phyloP scores from a whole-genome alignment of 1,140 invertebrate species.

The Belonocnema kinseyi region DNA sequence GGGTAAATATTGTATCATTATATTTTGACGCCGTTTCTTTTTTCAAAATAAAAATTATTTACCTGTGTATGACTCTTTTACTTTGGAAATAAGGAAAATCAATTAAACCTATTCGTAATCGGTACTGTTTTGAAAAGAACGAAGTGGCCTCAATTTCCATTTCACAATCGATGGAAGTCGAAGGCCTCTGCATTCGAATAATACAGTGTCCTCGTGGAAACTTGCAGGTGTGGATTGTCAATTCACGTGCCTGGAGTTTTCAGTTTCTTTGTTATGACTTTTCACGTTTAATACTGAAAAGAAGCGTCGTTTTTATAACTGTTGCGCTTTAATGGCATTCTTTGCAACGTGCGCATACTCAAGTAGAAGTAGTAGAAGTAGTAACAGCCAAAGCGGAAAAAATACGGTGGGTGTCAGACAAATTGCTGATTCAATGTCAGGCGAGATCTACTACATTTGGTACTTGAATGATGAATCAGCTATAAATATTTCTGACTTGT shows the following conservation, averaged over 20 bases:
- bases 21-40: too few species aligned
- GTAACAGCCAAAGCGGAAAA: background rate
- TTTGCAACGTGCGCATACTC: background rate
- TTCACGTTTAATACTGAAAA: background rate
- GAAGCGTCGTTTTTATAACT: background rate
- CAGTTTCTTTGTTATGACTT: background rate
- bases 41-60: too few species aligned
- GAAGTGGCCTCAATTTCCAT: slow-evolving; percentile 10
- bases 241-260: slow-evolving; percentile 24
- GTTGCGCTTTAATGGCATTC: background rate
- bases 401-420: background rate
- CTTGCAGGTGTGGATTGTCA: slow-evolving; percentile 19
- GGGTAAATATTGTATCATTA: too few species aligned
- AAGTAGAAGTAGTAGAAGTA: background rate
- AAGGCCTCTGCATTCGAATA: background rate
- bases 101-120: background rate
- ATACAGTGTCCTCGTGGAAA: slow-evolving; percentile 20
- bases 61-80: too few species aligned
- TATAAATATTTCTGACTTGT: background rate
- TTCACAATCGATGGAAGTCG: slow-evolving; percentile 23
- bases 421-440: slow-evolving; percentile 21
- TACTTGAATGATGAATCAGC: background rate
- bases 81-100: background rate
- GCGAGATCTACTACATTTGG: background rate
- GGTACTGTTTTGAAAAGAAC: slow-evolving; percentile 7